A percentile compares a stretch with the other conserved stretches of the same genome.
These are phyloP conservation scores for Thamnophis elegans DNA, from an alignment of 2,797 vertebrate species.

Conservation along the genomic window DNA sequence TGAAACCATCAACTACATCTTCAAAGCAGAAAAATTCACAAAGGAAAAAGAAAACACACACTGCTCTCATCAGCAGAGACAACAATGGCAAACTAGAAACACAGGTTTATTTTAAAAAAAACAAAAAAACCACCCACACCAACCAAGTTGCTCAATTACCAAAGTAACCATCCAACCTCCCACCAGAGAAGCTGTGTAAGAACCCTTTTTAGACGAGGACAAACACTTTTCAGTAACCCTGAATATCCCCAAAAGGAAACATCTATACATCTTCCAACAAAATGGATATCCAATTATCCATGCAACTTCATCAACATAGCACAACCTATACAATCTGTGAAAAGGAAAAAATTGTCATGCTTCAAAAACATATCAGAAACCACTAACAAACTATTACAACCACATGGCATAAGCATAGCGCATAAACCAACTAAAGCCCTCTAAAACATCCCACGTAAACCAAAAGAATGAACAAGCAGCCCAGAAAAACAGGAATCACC, in stretches of 20 bases:
- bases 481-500: background rate
- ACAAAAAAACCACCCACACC: background rate
- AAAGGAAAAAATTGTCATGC: background rate
- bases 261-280: background rate
- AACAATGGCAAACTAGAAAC: background rate
- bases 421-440: background rate
- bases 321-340: background rate
- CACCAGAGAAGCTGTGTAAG: background rate
- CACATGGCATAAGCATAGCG: background rate
- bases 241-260: background rate
- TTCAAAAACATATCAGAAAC: background rate
- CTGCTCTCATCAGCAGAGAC: background rate
- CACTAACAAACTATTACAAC: background rate
- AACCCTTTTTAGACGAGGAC: background rate
- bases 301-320: background rate
- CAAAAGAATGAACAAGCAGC: background rate
- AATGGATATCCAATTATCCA: background rate
- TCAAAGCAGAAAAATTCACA: background rate
- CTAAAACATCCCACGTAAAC: background rate
- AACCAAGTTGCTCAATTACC: background rate
- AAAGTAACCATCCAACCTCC: background rate
- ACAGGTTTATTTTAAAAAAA: background rate
- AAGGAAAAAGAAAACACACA: background rate
- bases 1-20: background rate
- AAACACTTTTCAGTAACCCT: background rate